Evolutionary conservation across 1,140 invertebrate species (phyloP), one percentile per base, ranked within the genome.

Genomic region (Muscidifurax raptorellus): DNA sequence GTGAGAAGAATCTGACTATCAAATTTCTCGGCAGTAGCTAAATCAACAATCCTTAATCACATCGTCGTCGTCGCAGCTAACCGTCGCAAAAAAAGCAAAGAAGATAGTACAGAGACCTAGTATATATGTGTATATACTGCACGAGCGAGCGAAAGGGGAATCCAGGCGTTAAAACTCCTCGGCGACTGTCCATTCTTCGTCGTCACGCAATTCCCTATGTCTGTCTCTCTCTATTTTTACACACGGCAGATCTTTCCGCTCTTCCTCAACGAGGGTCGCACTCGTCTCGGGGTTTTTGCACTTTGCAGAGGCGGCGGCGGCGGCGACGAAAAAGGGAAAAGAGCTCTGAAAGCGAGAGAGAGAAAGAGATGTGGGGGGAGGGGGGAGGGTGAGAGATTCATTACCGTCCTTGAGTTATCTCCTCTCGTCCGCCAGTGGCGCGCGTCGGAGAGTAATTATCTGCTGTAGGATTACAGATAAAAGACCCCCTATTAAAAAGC

Each of bases 381-480:
- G 72, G 76, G 86, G 80, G 79, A 84, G 77, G 52, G 86, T 78
- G 86, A 84, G 86, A 87, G 90, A 91, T 91, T 92, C 90, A 90
- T 92, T 92, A 91, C 88, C 88, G 85, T 88, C 89, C 88, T 89
- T 87, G 89, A 90, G 89, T 90, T 91, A 91, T 91, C 90, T 89
- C 79, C 84, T 86, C 87, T 81, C 82, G 78, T 84, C 64, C 75
- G 79, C 71, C 88, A 85, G 89, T 85, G 87, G 86, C 87, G 83
- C 86, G 87, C 86, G 88, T 87, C 78, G 86, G 89, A 89, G 89
- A 90, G 91, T 92, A 91, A 92, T 91, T 91, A 91, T 91, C 89
- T 88, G 84, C 89, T 87, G 88, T 90, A 89, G 88, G 88, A 88
- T 89, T 86, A 86, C 88, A 88, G 91, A 92, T 91, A 91, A 91